Conservation (phyloP, 2,797 vertebrate genomes). For the Cryptoblepharus egeriae region DNA sequence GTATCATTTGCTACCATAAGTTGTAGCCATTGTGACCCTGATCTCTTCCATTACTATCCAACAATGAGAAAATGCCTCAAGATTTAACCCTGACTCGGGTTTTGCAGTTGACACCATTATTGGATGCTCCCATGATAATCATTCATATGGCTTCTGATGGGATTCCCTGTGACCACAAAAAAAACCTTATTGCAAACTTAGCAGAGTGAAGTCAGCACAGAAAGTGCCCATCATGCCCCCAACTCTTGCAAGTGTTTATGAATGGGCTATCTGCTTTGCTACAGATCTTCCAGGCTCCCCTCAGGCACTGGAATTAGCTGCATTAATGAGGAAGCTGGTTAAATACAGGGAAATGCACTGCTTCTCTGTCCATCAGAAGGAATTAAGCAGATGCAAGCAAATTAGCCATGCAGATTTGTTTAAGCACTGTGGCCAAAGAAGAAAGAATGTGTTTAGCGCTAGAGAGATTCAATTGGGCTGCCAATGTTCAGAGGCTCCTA, state of each 20-base stretch:
- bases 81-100: not conserved
- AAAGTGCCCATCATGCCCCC: not conserved
- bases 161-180: not conserved
- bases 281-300: not conserved
- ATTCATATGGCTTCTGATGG: not conserved
- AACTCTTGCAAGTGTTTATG: not conserved
- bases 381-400: slow-evolving; percentile 24
- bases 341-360: not conserved
- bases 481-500: not conserved
- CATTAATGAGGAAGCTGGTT: not conserved
- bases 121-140: not conserved
- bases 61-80: not conserved
- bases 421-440: not conserved
- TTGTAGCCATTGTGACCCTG: not conserved
- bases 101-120: not conserved
- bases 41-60: not conserved
- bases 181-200: not conserved
- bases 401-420: not conserved
- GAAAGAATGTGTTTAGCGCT: not conserved
- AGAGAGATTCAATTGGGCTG: not conserved
- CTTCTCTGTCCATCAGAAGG: not conserved
- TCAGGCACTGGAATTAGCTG: slow-evolving; percentile 2
- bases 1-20: not conserved
- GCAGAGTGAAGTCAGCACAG: not conserved
- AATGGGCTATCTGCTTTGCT: not conserved